These are phyloP conservation scores for Siniperca knerii DNA, from an alignment of 2,113 vertebrate genomes.

Conservation along the genomic window DNA sequence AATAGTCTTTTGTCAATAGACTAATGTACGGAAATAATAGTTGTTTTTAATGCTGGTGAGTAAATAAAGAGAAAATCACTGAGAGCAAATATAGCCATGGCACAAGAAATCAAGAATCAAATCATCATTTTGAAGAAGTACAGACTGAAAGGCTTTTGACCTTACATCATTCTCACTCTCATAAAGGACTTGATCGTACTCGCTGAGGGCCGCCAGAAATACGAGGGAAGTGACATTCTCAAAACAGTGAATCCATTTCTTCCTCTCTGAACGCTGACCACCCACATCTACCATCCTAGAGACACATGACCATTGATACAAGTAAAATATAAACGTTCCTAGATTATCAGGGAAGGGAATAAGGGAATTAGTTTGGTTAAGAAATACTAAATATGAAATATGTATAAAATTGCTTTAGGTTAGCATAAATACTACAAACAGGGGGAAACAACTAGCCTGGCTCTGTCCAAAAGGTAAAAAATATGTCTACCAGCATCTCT, in stretches of 20 bases:
- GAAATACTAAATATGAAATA: not conserved
- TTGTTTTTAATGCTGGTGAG: not conserved
- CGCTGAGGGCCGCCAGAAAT: conserved; percentile 90
- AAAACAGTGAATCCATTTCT: conserved; percentile 95
- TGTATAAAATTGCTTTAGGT: too few species aligned
- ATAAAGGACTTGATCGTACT: conserved; percentile 91
- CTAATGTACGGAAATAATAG: not conserved
- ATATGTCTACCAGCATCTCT: not conserved
- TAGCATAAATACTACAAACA: too few species aligned
- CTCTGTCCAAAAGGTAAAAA: not conserved
- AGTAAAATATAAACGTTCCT: not conserved
- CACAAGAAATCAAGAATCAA: not conserved
- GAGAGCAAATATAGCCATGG: not conserved
- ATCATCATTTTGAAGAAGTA: not conserved
- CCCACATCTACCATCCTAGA: conserved; percentile 93
- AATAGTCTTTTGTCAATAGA: not conserved
- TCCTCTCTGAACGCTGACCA: conserved; percentile 91
- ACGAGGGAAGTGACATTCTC: conserved; percentile 92
- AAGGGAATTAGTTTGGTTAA: not conserved
- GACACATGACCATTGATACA: not conserved
- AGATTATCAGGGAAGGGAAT: too few species aligned
- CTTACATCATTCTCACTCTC: conserved; percentile 88
- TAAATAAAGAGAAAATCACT: not conserved
- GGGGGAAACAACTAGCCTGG: too few species aligned
- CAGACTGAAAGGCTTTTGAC: not conserved